Evolutionary conservation across 2,113 vertebrate species (phyloP), one percentile per base, ranked within the genome.

Genomic region (Phalacrocorax pelagicus): DNA sequence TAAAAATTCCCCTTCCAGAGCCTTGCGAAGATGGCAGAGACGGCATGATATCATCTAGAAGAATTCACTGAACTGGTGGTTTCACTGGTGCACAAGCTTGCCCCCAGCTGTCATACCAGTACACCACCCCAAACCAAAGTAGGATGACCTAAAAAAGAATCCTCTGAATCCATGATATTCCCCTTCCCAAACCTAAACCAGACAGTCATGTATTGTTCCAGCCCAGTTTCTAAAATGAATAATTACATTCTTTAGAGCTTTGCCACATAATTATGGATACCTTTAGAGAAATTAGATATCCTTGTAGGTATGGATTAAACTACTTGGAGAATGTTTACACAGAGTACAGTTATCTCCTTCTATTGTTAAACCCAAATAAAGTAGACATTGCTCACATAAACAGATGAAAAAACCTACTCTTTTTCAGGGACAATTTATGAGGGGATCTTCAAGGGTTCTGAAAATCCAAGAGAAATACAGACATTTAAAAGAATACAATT

Each of bases 211-310:
- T 26, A 36, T 23, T 72, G 34, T 79, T 86, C 40, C 73, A 89
- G 40, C 40, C 21, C 42, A 46, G 22, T 46, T 94, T 95, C 70
- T 85, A 80, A 93, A 84, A 95, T 66, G 44, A 87, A 77, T 69
- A 49, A 91, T 90, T 80, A 69, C 29, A 24, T 84, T 86, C 59
- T 90, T 86, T 83, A 94, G 65, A 86, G n/a, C 69, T 82, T 89
- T 92, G 44, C 69, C 38, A 4, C 54, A 6, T 95, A 87, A 89
- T 89, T 94, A 87, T 6, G 29, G 57, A 85, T 49, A 85, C 70
- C 65, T 91, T 91, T 69, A 72, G 61, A 81, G 96, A 85, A 92
- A 94, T 57, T 29, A 96, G 89, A 95, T 84, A 81, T 65, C 65
- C 81, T 62, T 91, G 73, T 58, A 93, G 70, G 9, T 77, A 82